phyloP scores from a whole-genome alignment of 2,888 invertebrate species.

The Tyria jacobaeae region DNA sequence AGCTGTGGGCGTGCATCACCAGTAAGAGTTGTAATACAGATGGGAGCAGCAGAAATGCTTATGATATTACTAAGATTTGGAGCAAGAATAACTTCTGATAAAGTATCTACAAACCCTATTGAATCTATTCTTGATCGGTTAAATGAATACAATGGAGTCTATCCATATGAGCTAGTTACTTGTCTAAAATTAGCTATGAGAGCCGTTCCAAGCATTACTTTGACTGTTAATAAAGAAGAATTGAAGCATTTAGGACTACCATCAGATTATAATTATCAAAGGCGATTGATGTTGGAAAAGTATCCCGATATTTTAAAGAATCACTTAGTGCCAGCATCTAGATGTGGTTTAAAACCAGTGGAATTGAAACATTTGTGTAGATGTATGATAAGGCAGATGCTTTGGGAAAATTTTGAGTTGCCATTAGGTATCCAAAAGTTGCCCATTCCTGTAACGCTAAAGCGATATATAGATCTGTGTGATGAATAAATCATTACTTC shows the following conservation, averaged over 20 bases:
- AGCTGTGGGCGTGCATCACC: constrained; percentile 92
- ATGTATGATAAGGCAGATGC: constrained; percentile 88
- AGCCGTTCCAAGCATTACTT: constrained; percentile 86
- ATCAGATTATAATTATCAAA: constrained; percentile 78
- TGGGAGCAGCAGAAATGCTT: constrained; percentile 91
- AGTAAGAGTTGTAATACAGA: constrained; percentile 90
- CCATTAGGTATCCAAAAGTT: constrained; percentile 91
- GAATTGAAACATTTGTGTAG: constrained; percentile 92
- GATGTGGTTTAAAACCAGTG: constrained; percentile 88
- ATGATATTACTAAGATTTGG: constrained; percentile 91
- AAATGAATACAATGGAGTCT: constrained; percentile 87
- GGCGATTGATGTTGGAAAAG: constrained; percentile 73
- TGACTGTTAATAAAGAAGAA: constrained; percentile 75
- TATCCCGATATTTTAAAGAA: constrained; percentile 85
- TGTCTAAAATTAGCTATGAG: constrained; percentile 90
- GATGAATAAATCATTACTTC: constrained; percentile 84
- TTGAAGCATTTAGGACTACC: constrained; percentile 72
- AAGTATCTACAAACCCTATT: constrained; percentile 87
- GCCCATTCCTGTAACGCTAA: constrained; percentile 88
- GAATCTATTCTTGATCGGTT: constrained; percentile 89
- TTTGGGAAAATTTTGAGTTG: constrained; percentile 90
- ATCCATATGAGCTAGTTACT: constrained; percentile 89
- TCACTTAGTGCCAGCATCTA: constrained; percentile 86
- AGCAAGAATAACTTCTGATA: constrained; percentile 87
- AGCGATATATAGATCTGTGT: constrained; percentile 91